A percentile compares a stretch with the other conserved stretches of the same genome.
phyloP scores from a whole-genome alignment of 2,888 invertebrate species.

The Andrena hattorfiana region DNA sequence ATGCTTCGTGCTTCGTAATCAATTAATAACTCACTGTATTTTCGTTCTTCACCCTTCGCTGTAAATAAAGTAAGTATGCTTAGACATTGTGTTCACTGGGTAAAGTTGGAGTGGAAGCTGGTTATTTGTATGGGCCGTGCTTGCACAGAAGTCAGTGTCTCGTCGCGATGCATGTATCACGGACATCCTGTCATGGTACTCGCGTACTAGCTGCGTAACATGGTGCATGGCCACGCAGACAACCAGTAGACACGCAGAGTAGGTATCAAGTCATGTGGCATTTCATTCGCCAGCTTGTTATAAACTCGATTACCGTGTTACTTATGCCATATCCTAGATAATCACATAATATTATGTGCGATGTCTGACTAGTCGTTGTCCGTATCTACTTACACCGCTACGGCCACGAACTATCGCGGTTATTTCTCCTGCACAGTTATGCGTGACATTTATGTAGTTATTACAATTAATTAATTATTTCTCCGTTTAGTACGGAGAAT shows the following conservation, averaged over 20 bases:
- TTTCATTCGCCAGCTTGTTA: conserved; percentile 37
- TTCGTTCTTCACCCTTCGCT: background rate
- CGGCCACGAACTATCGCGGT: background rate
- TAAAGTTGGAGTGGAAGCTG: background rate
- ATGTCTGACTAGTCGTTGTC: conserved; percentile 35
- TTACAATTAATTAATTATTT: no score
- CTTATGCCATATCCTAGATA: conserved; percentile 26
- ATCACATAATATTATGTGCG: conserved; percentile 7
- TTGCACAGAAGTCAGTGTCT: conserved; percentile 18
- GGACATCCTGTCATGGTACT: background rate
- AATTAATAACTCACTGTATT: background rate
- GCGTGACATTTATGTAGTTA: background rate
- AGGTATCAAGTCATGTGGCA: conserved; percentile 29
- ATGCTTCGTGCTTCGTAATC: background rate
- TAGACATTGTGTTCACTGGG: background rate
- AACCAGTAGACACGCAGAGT: conserved; percentile 1
- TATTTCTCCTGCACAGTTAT: background rate
- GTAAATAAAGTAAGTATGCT: background rate
- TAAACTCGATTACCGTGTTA: conserved; percentile 52
- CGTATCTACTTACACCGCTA: conserved; percentile 31
- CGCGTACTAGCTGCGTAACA: background rate
- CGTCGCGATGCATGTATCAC: conserved; percentile 6
- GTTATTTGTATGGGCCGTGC: conserved; percentile 1
- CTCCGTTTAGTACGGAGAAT: no score
- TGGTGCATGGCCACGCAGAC: conserved; percentile 3